Percentiles rank a stretch among this genome's conserved stretches.
Conservation (phyloP, 2,888 invertebrate genomes). For the Dicyrtomina minuta region DNA sequence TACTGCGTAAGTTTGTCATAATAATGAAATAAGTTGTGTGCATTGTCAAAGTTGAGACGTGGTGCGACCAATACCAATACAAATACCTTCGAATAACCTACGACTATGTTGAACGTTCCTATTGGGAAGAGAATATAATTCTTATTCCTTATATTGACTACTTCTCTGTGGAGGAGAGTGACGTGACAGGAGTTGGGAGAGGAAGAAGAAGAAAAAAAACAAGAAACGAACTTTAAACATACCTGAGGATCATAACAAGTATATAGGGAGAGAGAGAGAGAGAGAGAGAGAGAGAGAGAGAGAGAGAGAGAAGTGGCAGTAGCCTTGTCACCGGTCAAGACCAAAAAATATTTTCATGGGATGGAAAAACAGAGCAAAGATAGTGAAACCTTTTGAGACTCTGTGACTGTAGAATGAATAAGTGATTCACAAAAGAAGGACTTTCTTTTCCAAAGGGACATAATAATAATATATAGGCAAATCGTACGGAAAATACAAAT, state of each 20-base stretch:
- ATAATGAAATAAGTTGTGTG: no score
- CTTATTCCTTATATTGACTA: no score
- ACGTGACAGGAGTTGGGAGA: neutral
- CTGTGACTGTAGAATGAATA: neutral
- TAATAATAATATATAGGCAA: no score
- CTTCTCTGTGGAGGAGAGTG: neutral
- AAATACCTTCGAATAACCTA: no score
- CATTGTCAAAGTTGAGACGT: no score
- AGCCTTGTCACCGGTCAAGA: neutral
- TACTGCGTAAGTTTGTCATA: no score
- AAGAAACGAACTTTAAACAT: neutral
- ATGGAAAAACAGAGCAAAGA: conserved; percentile 8
- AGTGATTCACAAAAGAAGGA: neutral
- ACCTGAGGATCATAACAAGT: neutral
- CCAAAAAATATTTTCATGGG: neutral
- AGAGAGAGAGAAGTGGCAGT: neutral
- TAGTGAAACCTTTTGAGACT: conserved; percentile 13
- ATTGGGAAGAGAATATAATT: no score
- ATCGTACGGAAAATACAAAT: no score
- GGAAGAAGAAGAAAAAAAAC: neutral
- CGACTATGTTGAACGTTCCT: no score
- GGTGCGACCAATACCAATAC: no score
- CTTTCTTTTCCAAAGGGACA: neutral
- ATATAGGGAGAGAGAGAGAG: neutral
- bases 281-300: neutral